Evolutionary conservation across 2,113 vertebrate species (phyloP).

Genomic region (Herpailurus yagouaroundi): DNA sequence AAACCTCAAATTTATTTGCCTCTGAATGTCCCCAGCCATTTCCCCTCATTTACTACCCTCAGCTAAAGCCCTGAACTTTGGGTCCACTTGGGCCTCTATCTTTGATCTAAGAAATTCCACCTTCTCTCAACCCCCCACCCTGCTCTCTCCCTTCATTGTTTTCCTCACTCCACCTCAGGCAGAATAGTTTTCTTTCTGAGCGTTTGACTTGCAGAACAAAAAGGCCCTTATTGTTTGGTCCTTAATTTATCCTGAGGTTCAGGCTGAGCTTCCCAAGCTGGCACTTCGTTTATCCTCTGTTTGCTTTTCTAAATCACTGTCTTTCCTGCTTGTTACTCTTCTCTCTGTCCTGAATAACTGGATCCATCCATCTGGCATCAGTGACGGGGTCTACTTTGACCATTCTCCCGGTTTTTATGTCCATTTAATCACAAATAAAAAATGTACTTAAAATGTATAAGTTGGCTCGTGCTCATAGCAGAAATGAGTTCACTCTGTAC

Average conservation of each 20-base stretch:
- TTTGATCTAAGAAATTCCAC: not conserved
- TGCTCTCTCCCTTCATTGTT: not conserved
- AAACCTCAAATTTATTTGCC: not conserved
- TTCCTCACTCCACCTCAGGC: not conserved
- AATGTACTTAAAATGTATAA: not conserved
- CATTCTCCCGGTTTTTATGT: not conserved
- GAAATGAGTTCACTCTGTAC: not conserved
- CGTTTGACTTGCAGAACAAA: not conserved
- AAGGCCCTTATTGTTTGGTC: not conserved
- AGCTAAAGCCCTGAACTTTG: not conserved
- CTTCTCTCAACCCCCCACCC: not conserved
- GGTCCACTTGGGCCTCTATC: not conserved
- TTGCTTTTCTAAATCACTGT: not conserved
- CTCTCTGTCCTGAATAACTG: not conserved
- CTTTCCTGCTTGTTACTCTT: not conserved
- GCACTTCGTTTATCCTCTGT: accelerated
- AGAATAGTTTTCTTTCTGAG: not conserved
- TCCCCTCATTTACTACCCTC: not conserved
- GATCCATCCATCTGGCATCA: not conserved
- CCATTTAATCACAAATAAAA: not conserved
- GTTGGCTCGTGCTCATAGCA: not conserved
- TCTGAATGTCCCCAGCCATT: not conserved
- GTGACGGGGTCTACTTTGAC: not conserved
- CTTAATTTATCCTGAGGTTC: not conserved
- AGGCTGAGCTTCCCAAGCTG: not conserved